Evolutionary conservation across 2,888 invertebrate species (phyloP).

Genomic region (Tryphoninae sp.): DNA sequence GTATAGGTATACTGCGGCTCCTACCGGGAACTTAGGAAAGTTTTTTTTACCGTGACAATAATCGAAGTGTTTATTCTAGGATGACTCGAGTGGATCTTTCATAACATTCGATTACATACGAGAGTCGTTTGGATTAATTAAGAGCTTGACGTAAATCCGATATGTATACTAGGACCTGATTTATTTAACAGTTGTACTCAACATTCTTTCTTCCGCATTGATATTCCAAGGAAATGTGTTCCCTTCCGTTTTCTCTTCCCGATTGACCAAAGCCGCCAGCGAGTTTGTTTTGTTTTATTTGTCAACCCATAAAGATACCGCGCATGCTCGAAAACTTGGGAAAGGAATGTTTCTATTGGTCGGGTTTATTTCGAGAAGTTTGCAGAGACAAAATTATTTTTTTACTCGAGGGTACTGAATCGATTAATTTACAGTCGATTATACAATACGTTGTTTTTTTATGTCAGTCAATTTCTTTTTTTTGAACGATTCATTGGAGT

Average conservation of each 20-base stretch:
- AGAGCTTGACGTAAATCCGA: constrained; percentile 8
- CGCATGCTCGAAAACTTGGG: not conserved
- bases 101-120: constrained; percentile 2
- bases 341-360: not conserved
- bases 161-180: not conserved
- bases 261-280: constrained; percentile 50
- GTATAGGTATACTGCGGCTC: not conserved
- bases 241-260: constrained; percentile 56
- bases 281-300: constrained; percentile 7
- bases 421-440: too few species aligned
- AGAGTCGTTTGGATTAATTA: too few species aligned
- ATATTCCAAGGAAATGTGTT: constrained; percentile 43
- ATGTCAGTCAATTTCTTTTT: too few species aligned
- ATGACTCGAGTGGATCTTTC: constrained; percentile 27
- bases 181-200: constrained; percentile 8
- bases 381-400: too few species aligned
- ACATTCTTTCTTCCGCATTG: constrained; percentile 57
- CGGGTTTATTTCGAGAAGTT: too few species aligned
- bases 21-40: constrained; percentile 12
- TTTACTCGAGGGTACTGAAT: too few species aligned
- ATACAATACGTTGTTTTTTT: too few species aligned
- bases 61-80: not conserved
- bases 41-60: constrained; percentile 18
- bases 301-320: not conserved
- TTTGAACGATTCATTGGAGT: not conserved